Percentiles rank a stretch among this genome's conserved stretches.
Evolutionary conservation across 2,888 invertebrate species (phyloP).

Genomic region (Nephrotoma flavescens): DNA sequence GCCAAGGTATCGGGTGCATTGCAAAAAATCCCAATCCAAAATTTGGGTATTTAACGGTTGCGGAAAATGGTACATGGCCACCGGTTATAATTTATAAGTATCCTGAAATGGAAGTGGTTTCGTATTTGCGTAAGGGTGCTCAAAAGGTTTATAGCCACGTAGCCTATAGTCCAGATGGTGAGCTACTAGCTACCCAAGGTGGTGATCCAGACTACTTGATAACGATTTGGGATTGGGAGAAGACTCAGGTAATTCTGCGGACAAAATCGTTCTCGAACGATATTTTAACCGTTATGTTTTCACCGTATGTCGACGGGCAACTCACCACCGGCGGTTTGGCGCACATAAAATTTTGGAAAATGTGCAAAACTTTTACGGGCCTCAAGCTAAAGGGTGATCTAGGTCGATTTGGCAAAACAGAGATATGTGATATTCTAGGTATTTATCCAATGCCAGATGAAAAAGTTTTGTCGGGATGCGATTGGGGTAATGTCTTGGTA

Average conservation of each 20-base stretch:
- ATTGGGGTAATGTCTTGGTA: conserved; percentile 82
- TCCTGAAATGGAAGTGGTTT: conserved; percentile 61
- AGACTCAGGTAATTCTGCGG: conserved; percentile 56
- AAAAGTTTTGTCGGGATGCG: conserved; percentile 73
- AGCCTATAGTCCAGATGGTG: conserved; percentile 61
- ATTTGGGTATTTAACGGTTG: conserved; percentile 61
- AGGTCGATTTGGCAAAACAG: conserved; percentile 86
- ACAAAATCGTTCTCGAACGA: conserved; percentile 74
- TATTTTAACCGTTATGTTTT: conserved; percentile 66
- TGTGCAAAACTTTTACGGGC: conserved; percentile 81
- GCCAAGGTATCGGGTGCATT: conserved; percentile 69
- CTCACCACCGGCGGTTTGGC: conserved; percentile 51
- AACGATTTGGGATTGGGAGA: conserved; percentile 81
- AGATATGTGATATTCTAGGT: conserved; percentile 77
- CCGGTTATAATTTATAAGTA: conserved; percentile 70
- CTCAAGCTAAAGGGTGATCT: conserved; percentile 74
- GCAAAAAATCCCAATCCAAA: conserved; percentile 47
- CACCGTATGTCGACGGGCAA: conserved; percentile 62
- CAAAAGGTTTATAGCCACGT: conserved; percentile 54
- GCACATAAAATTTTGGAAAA: conserved; percentile 88
- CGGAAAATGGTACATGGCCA: conserved; percentile 60
- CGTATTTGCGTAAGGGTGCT: conserved; percentile 65
- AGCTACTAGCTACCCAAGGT: conserved; percentile 52
- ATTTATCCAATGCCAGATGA: conserved; percentile 77
- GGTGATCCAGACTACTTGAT: conserved; percentile 75